These are phyloP conservation scores for Sanderia malayensis DNA, from an alignment of 30 jellyfish, hydroid and myxozoan genomes.

Conservation along the genomic window DNA sequence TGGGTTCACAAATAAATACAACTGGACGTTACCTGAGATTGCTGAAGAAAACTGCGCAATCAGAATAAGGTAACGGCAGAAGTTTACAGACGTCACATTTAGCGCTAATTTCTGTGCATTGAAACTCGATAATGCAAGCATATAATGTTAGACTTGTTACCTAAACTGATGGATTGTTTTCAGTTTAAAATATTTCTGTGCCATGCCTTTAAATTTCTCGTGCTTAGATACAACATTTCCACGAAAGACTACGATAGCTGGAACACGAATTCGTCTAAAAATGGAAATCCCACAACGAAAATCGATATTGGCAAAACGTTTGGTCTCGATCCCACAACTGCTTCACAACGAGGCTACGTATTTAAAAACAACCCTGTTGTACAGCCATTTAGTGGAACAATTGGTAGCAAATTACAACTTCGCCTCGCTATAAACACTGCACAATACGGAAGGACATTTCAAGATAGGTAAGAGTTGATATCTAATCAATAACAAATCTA, in stretches of 20 bases:
- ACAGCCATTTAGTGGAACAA: slow-evolving; percentile 52
- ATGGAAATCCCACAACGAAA: slow-evolving; percentile 48
- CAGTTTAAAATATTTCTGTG: too few relatives aligned
- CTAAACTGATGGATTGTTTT: too few relatives aligned
- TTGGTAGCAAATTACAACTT: slow-evolving; percentile 57
- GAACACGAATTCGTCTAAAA: slow-evolving; percentile 40
- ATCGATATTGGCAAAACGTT: slow-evolving; percentile 65
- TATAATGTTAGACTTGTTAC: too few relatives aligned
- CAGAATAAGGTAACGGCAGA: slow-evolving; percentile 80
- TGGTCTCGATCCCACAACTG: slow-evolving; percentile 73
- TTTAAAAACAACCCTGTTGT: slow-evolving; percentile 86
- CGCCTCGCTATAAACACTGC: slow-evolving; percentile 95
- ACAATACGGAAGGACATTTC: slow-evolving; percentile 92
- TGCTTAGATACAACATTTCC: slow-evolving; percentile 68
- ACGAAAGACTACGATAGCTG: slow-evolving; percentile 65
- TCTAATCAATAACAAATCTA: background rate
- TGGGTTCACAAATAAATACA: slow-evolving; percentile 76
- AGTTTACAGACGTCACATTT: too few relatives aligned
- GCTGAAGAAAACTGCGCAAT: slow-evolving; percentile 72
- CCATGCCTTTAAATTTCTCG: too few relatives aligned
- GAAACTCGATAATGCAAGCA: too few relatives aligned
- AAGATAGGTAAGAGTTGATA: slow-evolving; percentile 70
- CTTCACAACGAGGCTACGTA: slow-evolving; percentile 71
- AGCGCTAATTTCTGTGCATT: too few relatives aligned
- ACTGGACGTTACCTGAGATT: slow-evolving; percentile 81